Evolutionary conservation across 2,888 invertebrate species (phyloP).

Genomic region (Hecatera dysodea): DNA sequence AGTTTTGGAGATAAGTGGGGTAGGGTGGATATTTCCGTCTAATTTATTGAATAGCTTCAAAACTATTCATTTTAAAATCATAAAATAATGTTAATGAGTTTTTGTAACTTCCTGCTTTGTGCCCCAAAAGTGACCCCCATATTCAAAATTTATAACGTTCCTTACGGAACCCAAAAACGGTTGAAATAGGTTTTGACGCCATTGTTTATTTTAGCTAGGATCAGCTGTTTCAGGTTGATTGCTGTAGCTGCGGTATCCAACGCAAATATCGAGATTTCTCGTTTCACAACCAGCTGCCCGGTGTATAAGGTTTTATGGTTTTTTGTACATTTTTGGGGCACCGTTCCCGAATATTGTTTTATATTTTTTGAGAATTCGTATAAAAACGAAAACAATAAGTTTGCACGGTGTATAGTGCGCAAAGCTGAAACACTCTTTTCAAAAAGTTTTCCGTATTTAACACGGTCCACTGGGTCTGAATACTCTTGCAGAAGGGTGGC

Average conservation of each 20-base stretch:
- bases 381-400: background rate
- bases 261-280: background rate
- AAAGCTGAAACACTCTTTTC: background rate
- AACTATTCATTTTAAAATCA: no score
- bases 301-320: background rate
- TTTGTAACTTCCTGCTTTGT: no score
- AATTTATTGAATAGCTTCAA: no score
- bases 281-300: background rate
- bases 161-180: no score
- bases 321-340: background rate
- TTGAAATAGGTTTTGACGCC: no score
- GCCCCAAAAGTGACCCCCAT: no score
- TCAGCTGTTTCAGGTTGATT: slow-evolving; percentile 1
- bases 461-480: background rate
- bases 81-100: no score
- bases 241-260: no score
- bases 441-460: background rate
- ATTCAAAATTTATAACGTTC: no score
- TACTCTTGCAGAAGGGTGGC: background rate
- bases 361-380: background rate
- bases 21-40: no score
- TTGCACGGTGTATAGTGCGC: background rate
- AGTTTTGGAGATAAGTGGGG: no score
- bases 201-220: background rate
- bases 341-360: background rate